Evolutionary conservation across 2,888 invertebrate species (phyloP), one percentile per base, ranked within the genome.

Genomic region (Trissoscelio sp.): DNA sequence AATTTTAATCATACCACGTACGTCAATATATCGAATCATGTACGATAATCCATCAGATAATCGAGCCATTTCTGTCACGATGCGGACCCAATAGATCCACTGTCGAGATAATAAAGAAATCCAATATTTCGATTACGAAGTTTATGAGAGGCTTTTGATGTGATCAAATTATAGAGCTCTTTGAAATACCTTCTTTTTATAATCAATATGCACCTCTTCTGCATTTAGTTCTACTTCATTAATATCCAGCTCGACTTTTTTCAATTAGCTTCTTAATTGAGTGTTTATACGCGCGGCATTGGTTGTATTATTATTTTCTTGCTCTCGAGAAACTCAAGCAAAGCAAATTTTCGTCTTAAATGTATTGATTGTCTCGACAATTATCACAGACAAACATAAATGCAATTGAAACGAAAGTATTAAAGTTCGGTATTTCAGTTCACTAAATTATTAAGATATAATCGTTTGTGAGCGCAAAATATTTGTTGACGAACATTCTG

Each of bases 101-200:
- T 58, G 72, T 66, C 51, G 58, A 48, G 72, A 79, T 72, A 79
- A 66, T 79, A 66, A 79, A 79, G 66, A 79, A 72, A 79, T 79
- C 53, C 79, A 79, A 79, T 72, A 79, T 72, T 79, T 72, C 72
- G 72, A 79, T 72, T 79, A 79, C 66, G 72, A 79, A 66, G 66
- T 79, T 79, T 79, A 79, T 60, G 66, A 79, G 79, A 66, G 66
- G 72, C 51, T 79, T 79, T 72, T 72, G 72, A 72, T 72, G 66
- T 66, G 66, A 79, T 79, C 66, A 66, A 72, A 72, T 79, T 78
- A 78, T 66, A 44, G 51, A 58, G 66, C 79, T 51, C 79, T 72
- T 72, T 72, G 55, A 58, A 72, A 24, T 55, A 24, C 46, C 48
- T 64, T 48, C 62, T 70, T 70, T 75, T 79, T 66, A 51, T 72